Evolutionary conservation across 2,113 vertebrate genomes (phyloP).

Genomic region (Ictalurus punctatus): DNA sequence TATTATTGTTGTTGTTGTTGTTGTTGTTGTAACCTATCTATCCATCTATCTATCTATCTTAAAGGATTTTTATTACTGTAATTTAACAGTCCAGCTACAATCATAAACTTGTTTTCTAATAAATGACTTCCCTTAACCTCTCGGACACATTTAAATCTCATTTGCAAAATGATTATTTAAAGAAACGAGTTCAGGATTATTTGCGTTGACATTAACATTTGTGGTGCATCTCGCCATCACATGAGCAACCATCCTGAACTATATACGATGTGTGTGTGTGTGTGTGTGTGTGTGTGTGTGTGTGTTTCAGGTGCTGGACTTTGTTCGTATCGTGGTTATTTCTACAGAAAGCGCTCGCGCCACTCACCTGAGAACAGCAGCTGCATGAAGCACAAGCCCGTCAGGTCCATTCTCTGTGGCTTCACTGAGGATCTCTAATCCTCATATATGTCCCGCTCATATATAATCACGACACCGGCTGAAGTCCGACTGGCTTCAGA

Average conservation of each 20-base stretch:
- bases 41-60: background rate
- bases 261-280: background rate
- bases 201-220: background rate
- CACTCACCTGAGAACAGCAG: conserved; percentile 72
- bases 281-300: background rate
- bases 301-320: background rate
- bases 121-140: background rate
- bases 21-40: background rate
- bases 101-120: background rate
- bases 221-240: background rate
- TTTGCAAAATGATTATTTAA: background rate
- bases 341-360: background rate
- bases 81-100: background rate
- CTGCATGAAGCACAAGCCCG: conserved; percentile 72
- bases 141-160: background rate
- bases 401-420: conserved; percentile 68
- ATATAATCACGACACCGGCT: conserved; percentile 12
- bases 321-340: background rate
- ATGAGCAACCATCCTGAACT: background rate
- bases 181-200: background rate
- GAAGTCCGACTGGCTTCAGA: conserved; percentile 3
- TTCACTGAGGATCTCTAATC: conserved; percentile 23
- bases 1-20: no score
- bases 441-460: conserved; percentile 17
- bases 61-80: background rate